Evolutionary conservation across 1,140 invertebrate genomes (phyloP).

Genomic region (Melitaea cinxia): DNA sequence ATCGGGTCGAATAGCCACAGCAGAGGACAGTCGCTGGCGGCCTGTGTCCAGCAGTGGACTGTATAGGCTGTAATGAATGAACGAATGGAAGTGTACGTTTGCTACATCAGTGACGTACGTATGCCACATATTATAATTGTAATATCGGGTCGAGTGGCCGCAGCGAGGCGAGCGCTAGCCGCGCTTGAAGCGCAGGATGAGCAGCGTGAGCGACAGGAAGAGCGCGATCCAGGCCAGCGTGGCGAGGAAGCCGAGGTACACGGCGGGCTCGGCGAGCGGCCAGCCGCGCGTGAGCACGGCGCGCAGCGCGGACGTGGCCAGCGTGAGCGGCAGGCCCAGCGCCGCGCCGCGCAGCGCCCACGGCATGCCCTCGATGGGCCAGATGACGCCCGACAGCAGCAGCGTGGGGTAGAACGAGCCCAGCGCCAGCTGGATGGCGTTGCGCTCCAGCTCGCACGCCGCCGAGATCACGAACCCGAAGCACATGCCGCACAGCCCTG

Average conservation of each 20-base stretch:
- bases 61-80: too few relatives aligned
- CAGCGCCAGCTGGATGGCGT: slow-evolving; percentile 96
- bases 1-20: too few relatives aligned
- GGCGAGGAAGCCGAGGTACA: slow-evolving; percentile 94
- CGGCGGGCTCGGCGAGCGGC: slow-evolving; percentile 89
- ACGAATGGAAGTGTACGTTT: too few relatives aligned
- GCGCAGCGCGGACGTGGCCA: slow-evolving; percentile 94
- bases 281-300: slow-evolving; percentile 95
- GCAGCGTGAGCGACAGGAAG: slow-evolving; percentile 91
- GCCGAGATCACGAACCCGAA: slow-evolving; percentile 97
- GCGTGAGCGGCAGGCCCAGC: slow-evolving; percentile 92
- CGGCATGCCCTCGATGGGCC: slow-evolving; percentile 95
- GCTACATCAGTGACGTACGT: too few relatives aligned
- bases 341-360: slow-evolving; percentile 90
- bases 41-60: too few relatives aligned
- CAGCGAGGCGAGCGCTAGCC: too few relatives aligned
- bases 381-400: slow-evolving; percentile 94
- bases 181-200: slow-evolving; percentile 90
- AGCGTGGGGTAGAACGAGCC: slow-evolving; percentile 97
- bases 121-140: too few relatives aligned
- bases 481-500: slow-evolving; percentile 94
- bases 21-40: too few relatives aligned
- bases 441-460: slow-evolving; percentile 94
- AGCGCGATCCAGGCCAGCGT: slow-evolving; percentile 93
- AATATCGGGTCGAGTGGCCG: too few relatives aligned